phyloP scores from a whole-genome alignment of 2,113 vertebrate species.

The Bos indicus region DNA sequence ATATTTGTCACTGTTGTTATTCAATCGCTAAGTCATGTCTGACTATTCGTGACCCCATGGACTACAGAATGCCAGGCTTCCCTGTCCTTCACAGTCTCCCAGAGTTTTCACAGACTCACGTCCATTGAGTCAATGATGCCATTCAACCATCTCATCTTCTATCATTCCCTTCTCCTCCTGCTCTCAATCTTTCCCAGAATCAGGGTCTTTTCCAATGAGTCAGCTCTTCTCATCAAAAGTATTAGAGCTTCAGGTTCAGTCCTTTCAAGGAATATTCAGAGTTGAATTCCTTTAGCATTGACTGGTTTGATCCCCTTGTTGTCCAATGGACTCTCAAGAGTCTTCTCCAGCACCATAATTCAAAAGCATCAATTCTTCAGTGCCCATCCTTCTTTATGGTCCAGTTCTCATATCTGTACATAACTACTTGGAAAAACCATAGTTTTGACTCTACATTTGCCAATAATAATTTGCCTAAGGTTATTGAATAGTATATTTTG shows the following conservation, averaged over 20 bases:
- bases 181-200: background rate
- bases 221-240: background rate
- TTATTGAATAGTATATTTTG: background rate
- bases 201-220: background rate
- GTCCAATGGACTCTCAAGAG: background rate
- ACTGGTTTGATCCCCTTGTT: background rate
- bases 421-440: background rate
- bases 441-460: background rate
- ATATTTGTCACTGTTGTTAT: background rate
- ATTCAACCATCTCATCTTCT: background rate
- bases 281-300: background rate
- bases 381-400: background rate
- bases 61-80: background rate
- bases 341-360: background rate
- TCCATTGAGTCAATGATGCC: background rate
- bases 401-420: background rate
- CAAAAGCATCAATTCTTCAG: background rate
- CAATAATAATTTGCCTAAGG: background rate
- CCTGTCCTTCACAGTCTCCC: background rate
- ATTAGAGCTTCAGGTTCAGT: background rate
- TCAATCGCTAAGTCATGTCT: background rate
- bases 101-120: background rate
- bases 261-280: background rate
- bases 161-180: background rate
- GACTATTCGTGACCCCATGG: background rate